Percentiles rank a stretch among this genome's conserved stretches.
Evolutionary conservation across 2,888 invertebrate species (phyloP).

Genomic region (Drosophila mercatorum): DNA sequence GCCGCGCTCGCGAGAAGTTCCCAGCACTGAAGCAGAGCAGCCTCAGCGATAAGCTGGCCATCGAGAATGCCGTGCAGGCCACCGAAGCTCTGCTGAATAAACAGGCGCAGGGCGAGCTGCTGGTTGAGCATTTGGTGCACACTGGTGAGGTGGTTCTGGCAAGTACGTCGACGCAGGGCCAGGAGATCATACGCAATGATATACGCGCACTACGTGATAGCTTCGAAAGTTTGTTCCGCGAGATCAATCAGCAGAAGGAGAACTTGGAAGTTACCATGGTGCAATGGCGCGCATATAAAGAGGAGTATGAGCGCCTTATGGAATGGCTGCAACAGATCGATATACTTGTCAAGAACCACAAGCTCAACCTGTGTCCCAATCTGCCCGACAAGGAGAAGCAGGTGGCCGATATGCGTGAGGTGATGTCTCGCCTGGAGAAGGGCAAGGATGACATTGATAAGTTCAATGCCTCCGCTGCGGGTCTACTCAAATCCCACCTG

Average conservation of each 20-base stretch:
- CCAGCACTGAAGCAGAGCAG: constrained; percentile 94
- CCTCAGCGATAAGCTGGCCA: constrained; percentile 93
- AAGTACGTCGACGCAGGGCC: constrained; percentile 92
- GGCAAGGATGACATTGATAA: constrained; percentile 93
- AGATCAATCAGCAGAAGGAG: constrained; percentile 93
- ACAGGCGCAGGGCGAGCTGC: constrained; percentile 94
- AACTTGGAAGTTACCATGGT: constrained; percentile 92
- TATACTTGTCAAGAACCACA: constrained; percentile 95
- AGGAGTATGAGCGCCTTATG: constrained; percentile 95
- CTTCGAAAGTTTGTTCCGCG: constrained; percentile 93
- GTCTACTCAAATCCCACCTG: constrained; percentile 91
- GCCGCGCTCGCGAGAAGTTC: constrained; percentile 94
- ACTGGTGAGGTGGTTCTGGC: constrained; percentile 94
- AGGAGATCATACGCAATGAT: constrained; percentile 92
- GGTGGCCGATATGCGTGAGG: constrained; percentile 91
- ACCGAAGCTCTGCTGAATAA: constrained; percentile 94
- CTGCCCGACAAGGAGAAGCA: constrained; percentile 93
- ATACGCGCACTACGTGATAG: constrained; percentile 93
- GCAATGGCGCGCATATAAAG: constrained; percentile 96
- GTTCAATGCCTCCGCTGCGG: constrained; percentile 92
- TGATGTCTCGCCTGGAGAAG: constrained; percentile 90
- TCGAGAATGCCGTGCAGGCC: constrained; percentile 95
- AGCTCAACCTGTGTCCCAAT: constrained; percentile 91
- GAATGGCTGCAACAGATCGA: constrained; percentile 97
- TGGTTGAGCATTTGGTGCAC: constrained; percentile 94